These are phyloP conservation scores for Petrolisthes manimaculis DNA, from an alignment of 2,888 invertebrate species.

Conservation along the genomic window DNA sequence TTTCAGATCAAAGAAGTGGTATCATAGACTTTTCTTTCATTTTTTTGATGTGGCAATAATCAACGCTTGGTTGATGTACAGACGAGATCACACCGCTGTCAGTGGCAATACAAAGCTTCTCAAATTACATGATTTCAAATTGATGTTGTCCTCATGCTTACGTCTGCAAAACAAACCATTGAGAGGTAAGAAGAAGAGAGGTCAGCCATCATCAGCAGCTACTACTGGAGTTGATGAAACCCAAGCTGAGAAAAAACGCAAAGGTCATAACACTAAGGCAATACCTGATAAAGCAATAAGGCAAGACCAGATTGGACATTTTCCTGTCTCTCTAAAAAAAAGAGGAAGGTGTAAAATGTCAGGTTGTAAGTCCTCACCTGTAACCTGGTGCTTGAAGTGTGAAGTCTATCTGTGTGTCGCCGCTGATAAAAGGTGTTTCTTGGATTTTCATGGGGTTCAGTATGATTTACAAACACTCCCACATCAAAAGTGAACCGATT, in stretches of 20 bases:
- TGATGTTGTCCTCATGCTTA: conserved; percentile 18
- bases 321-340: conserved; percentile 14
- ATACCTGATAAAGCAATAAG: conserved; percentile 23
- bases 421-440: conserved; percentile 8
- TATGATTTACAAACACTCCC: conserved; percentile 19
- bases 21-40: conserved; percentile 24
- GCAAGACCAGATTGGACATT: conserved; percentile 34
- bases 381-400: conserved; percentile 30
- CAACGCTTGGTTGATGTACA: conserved; percentile 30
- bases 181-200: conserved; percentile 30
- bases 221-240: conserved; percentile 2
- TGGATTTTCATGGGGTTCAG: conserved; percentile 25
- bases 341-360: conserved; percentile 28
- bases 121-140: conserved; percentile 22
- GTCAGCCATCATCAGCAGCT: conserved; percentile 24
- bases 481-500: too few relatives aligned
- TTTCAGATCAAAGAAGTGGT: conserved; percentile 27
- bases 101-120: conserved; percentile 12
- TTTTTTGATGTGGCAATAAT: conserved; percentile 22
- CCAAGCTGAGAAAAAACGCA: conserved; percentile 24
- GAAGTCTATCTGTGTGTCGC: conserved; percentile 4
- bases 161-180: conserved; percentile 24
- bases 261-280: conserved; percentile 25
- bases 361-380: conserved; percentile 21
- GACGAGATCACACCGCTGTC: not conserved